A percentile compares a stretch with the other conserved stretches of the same genome.
These are phyloP conservation scores for Theretra japonica DNA, from an alignment of 2,888 invertebrate genomes.

Conservation along the genomic window DNA sequence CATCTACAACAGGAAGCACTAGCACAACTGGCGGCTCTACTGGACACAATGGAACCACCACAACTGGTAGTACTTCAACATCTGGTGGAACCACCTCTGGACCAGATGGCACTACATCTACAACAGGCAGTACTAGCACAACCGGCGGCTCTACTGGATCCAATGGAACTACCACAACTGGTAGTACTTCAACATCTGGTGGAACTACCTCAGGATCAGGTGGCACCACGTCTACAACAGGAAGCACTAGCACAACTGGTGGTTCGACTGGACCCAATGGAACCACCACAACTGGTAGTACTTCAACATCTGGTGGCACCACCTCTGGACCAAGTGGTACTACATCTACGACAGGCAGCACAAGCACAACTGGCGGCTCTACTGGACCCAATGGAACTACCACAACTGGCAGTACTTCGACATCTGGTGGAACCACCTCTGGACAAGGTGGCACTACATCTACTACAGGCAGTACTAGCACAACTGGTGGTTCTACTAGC, in stretches of 20 bases:
- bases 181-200: neutral
- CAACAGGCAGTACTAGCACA: neutral
- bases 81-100: neutral
- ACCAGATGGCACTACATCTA: neutral
- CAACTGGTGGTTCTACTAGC: neutral
- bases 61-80: neutral
- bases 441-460: neutral
- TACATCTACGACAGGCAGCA: neutral
- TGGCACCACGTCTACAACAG: neutral
- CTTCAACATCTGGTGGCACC: neutral
- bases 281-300: neutral
- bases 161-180: neutral
- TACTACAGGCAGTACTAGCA: neutral
- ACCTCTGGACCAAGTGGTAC: neutral
- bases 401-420: neutral
- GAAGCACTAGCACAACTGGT: neutral
- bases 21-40: neutral
- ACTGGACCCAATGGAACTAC: neutral
- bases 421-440: neutral
- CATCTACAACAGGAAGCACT: neutral
- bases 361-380: neutral
- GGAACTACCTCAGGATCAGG: neutral
- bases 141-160: neutral
- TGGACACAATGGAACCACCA: neutral
- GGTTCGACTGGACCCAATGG: neutral